phyloP scores from a whole-genome alignment of 2,888 invertebrate species.

The Tyria jacobaeae region DNA sequence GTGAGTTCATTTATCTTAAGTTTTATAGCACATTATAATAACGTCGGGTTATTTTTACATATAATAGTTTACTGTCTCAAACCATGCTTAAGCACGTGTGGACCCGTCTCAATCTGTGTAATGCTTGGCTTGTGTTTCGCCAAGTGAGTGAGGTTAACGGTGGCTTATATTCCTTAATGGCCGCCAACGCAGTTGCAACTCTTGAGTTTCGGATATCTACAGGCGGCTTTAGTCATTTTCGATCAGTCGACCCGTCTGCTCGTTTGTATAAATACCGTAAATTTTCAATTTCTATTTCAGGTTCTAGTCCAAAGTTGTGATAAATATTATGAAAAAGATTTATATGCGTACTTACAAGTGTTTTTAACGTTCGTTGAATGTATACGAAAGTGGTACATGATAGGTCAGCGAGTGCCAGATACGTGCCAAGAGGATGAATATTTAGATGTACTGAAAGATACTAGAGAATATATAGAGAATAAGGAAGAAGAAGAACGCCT shows the following conservation, averaged over 20 bases:
- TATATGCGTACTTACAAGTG: slow-evolving; percentile 89
- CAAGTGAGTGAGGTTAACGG: too few species aligned
- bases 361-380: slow-evolving; percentile 90
- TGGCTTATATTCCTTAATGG: too few species aligned
- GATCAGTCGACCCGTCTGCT: too few species aligned
- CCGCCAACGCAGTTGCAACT: too few species aligned
- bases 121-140: too few species aligned
- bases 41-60: too few species aligned
- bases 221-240: too few species aligned
- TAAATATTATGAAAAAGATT: slow-evolving; percentile 85
- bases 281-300: slow-evolving; percentile 55
- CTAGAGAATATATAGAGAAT: slow-evolving; percentile 71
- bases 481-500: slow-evolving; percentile 69
- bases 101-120: too few species aligned
- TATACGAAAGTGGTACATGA: slow-evolving; percentile 84
- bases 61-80: too few species aligned
- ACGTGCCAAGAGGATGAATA: slow-evolving; percentile 17
- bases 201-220: too few species aligned
- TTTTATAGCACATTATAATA: neutral
- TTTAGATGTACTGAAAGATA: slow-evolving; percentile 66
- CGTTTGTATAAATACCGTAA: too few species aligned
- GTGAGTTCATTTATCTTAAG: slow-evolving; percentile 81
- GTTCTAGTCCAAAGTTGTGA: slow-evolving; percentile 88
- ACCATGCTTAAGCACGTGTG: too few species aligned
- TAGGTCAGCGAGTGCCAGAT: slow-evolving; percentile 16